Evolutionary conservation across 2,113 vertebrate genomes (phyloP).

Genomic region (Hipposideros armiger): DNA sequence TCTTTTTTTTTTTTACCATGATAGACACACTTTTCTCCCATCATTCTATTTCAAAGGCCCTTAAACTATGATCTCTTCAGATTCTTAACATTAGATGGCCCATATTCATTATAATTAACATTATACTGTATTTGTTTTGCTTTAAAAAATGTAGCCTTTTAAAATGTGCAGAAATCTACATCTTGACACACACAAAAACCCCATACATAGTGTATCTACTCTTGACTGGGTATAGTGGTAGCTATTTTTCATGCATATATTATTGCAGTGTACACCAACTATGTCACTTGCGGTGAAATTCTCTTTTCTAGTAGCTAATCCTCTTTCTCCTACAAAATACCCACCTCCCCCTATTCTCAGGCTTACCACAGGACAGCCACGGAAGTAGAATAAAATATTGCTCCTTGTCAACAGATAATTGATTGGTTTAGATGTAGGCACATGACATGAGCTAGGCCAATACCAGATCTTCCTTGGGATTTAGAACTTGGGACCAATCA

Average conservation of each 20-base stretch:
- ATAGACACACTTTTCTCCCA: neutral
- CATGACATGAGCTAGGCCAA: neutral
- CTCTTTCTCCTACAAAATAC: neutral
- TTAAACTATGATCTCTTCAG: neutral
- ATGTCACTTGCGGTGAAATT: neutral
- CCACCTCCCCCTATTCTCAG: neutral
- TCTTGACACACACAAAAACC: neutral
- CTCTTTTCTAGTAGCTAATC: neutral
- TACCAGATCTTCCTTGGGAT: neutral
- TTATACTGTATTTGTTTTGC: neutral
- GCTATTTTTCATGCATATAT: neutral
- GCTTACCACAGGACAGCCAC: neutral
- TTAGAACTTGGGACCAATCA: neutral
- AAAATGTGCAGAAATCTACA: neutral
- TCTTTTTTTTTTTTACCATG: neutral
- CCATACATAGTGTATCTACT: neutral
- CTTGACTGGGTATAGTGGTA: neutral
- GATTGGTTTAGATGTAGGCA: neutral
- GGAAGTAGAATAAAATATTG: neutral
- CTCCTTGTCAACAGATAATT: neutral
- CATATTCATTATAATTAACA: neutral
- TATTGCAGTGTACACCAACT: neutral
- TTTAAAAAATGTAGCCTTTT: neutral
- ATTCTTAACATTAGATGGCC: neutral
- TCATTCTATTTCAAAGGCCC: neutral